Conservation (phyloP, 1,140 invertebrate species). For the Mesaphorura yosii region DNA sequence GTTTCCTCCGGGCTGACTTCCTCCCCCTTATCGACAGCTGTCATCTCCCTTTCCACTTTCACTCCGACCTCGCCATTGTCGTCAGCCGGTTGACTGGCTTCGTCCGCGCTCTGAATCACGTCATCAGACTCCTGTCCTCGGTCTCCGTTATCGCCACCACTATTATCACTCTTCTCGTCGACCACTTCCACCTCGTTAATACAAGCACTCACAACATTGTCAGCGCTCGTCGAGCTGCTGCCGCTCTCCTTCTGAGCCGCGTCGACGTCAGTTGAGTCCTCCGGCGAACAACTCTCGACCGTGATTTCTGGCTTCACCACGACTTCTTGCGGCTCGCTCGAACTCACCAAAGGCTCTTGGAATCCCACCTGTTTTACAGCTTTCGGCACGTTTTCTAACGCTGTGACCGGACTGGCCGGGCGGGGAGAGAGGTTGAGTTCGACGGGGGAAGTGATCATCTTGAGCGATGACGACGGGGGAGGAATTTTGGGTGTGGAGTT, state of each 20-base stretch:
- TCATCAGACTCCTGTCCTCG: constrained; percentile 3
- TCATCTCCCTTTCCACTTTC: neutral
- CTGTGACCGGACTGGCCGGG: neutral
- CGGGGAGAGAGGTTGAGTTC: constrained; percentile 4
- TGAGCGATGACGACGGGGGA: constrained; percentile 8
- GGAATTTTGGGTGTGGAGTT: constrained; percentile 6
- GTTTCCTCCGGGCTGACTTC: neutral
- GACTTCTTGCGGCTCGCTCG: constrained; percentile 14
- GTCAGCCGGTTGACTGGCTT: neutral
- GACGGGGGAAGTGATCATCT: constrained; percentile 8
- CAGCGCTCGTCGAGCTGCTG: neutral
- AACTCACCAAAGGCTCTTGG: constrained; percentile 26
- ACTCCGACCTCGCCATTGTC: neutral
- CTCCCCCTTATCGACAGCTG: neutral
- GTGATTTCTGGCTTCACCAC: constrained; percentile 26
- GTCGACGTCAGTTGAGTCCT: constrained; percentile 14
- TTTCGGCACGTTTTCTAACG: no score
- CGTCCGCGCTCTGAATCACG: neutral
- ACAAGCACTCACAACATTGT: neutral
- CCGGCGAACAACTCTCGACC: constrained; percentile 27
- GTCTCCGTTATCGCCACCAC: constrained; percentile 3
- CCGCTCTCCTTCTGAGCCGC: constrained; percentile 29
- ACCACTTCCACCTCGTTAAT: neutral
- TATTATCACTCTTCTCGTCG: constrained; percentile 1
- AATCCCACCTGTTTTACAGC: constrained; percentile 25